Evolutionary conservation across 2,888 invertebrate genomes (phyloP).

Genomic region (Polydrusus cervinus): DNA sequence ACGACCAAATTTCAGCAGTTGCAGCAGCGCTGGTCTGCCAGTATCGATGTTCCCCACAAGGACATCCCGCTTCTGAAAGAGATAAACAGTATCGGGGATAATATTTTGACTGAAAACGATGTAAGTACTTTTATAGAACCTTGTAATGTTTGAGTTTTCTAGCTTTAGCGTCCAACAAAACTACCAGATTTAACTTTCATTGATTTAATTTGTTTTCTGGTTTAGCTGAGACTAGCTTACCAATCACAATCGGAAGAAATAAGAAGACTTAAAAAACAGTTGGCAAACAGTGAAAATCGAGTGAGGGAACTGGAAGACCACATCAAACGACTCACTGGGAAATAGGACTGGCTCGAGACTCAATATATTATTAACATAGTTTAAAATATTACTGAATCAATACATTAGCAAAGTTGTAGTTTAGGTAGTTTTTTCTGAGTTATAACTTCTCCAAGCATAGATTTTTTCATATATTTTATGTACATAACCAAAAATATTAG

Average conservation of each 20-base stretch:
- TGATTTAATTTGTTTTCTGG: background rate
- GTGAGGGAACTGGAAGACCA: constrained; percentile 88
- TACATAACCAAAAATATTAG: too few species aligned
- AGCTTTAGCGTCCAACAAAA: background rate
- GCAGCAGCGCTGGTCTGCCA: constrained; percentile 82
- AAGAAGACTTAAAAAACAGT: constrained; percentile 83
- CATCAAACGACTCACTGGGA: constrained; percentile 74
- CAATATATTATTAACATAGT: too few species aligned
- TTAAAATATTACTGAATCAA: background rate
- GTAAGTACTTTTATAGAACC: constrained; percentile 64
- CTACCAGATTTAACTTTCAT: background rate
- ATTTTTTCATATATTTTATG: too few species aligned
- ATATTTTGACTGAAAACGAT: constrained; percentile 76
- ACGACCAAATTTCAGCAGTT: constrained; percentile 87
- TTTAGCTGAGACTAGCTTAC: constrained; percentile 83
- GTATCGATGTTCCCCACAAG: constrained; percentile 70
- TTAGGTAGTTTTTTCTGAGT: background rate
- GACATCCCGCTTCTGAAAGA: constrained; percentile 75
- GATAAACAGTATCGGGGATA: constrained; percentile 75
- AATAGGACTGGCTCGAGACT: constrained; percentile 35
- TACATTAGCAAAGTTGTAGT: background rate
- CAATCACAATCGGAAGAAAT: constrained; percentile 87
- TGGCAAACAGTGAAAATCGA: constrained; percentile 84
- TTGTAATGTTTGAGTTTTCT: background rate
- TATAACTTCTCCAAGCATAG: too few species aligned